phyloP scores from a whole-genome alignment of 1,140 invertebrate genomes.

The Neodiprion fabricii region DNA sequence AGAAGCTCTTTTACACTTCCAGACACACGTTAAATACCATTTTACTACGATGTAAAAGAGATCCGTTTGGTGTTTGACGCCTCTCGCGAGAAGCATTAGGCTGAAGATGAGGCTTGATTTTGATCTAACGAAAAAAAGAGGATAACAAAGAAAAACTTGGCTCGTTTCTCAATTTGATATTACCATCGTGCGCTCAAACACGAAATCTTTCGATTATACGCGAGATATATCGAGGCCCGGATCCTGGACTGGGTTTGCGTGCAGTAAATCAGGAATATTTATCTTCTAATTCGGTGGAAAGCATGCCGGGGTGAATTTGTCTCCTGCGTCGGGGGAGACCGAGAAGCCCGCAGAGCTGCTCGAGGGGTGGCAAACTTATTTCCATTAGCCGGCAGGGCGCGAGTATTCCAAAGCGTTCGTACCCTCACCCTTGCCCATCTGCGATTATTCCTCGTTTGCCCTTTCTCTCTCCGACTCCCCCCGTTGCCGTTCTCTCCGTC shows the following conservation, averaged over 20 bases:
- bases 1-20: background rate
- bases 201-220: background rate
- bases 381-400: conserved; percentile 47
- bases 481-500: background rate
- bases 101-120: background rate
- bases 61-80: too few species aligned
- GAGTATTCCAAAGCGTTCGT: conserved; percentile 35
- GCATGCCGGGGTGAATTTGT: conserved; percentile 36
- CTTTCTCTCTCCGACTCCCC: conserved; percentile 20
- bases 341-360: background rate
- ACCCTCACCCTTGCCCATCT: conserved; percentile 26
- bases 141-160: background rate
- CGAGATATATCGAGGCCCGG: conserved; percentile 1
- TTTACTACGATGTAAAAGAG: background rate
- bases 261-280: conserved; percentile 50
- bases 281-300: conserved; percentile 49
- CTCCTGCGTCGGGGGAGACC: conserved; percentile 24
- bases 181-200: too few species aligned
- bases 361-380: conserved; percentile 45
- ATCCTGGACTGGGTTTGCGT: conserved; percentile 13
- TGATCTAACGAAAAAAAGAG: background rate
- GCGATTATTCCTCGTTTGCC: conserved; percentile 25
- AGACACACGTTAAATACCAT: background rate
- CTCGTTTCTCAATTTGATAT: too few species aligned
- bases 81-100: background rate